phyloP scores from a whole-genome alignment of 2,797 vertebrate genomes.

The Xerus rutilus region DNA sequence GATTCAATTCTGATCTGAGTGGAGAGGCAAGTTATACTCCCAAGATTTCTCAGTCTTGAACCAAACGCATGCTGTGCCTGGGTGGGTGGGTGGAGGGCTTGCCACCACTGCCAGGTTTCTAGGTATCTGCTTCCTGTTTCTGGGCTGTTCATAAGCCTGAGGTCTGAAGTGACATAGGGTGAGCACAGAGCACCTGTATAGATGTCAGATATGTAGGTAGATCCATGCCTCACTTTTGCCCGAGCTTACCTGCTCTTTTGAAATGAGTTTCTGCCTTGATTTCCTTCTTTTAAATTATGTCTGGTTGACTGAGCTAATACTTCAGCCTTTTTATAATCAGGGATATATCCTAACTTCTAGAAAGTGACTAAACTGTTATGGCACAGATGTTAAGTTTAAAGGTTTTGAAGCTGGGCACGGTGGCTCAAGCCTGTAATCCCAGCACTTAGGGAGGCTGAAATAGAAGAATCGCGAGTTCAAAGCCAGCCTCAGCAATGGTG shows the following conservation, averaged over 20 bases:
- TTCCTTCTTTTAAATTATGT: not conserved
- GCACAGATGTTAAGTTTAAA: not conserved
- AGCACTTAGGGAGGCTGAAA: no score
- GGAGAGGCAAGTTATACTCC: not conserved
- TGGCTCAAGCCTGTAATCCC: no score
- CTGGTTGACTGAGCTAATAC: not conserved
- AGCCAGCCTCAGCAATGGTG: no score
- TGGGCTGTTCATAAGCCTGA: no score
- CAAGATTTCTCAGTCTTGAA: not conserved
- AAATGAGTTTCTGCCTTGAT: not conserved
- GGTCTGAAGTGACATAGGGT: not conserved
- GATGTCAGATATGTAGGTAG: not conserved
- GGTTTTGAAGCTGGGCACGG: not conserved
- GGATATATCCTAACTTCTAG: not conserved
- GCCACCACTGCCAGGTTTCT: not conserved
- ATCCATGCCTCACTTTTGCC: not conserved
- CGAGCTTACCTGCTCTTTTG: not conserved
- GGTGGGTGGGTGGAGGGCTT: not conserved
- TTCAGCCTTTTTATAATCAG: not conserved
- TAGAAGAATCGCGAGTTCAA: no score
- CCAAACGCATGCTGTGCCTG: not conserved
- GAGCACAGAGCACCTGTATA: not conserved
- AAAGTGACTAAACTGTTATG: not conserved
- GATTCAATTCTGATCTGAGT: not conserved
- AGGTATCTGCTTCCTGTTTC: not conserved